Conservation (phyloP, 1,140 invertebrate species). For the Dryas iulia region DNA sequence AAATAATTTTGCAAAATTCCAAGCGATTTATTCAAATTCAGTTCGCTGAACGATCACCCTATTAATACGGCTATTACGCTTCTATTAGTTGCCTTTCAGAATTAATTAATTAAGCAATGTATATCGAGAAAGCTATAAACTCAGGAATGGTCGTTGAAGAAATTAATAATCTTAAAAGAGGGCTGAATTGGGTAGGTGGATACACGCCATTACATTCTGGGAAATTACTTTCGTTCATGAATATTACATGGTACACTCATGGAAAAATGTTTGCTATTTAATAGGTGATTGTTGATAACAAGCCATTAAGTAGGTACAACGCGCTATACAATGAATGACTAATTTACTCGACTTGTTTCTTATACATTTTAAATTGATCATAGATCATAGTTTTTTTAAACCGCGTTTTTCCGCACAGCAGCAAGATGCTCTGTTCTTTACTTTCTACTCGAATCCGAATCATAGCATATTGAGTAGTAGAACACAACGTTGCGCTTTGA, state of each 20-base stretch:
- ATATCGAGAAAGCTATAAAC: constrained; percentile 25
- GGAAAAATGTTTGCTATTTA: constrained; percentile 11
- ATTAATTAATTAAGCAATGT: constrained; percentile 38
- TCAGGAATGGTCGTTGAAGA: constrained; percentile 27
- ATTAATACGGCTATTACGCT: constrained; percentile 33
- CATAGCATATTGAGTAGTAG: too few species aligned
- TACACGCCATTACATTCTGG: constrained; percentile 2
- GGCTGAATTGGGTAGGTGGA: not conserved
- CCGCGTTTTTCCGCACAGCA: too few species aligned
- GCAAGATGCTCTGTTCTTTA: too few species aligned
- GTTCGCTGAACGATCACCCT: constrained; percentile 22
- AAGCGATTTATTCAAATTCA: constrained; percentile 21
- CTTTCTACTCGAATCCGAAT: too few species aligned
- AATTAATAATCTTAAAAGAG: constrained; percentile 40
- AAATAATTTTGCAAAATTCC: constrained; percentile 17
- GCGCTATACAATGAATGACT: not conserved
- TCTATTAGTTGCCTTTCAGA: constrained; percentile 31
- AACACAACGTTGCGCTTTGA: too few species aligned
- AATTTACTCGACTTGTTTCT: too few species aligned
- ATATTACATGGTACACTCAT: constrained; percentile 22
- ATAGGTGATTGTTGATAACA: constrained; percentile 12
- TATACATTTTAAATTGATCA: too few species aligned
- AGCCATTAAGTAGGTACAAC: constrained; percentile 1
- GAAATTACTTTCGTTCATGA: constrained; percentile 16
- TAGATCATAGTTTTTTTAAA: too few species aligned